Base-by-base conservation (phyloP, 2,888 invertebrate genomes). In the Vesta saturnalis region DNA sequence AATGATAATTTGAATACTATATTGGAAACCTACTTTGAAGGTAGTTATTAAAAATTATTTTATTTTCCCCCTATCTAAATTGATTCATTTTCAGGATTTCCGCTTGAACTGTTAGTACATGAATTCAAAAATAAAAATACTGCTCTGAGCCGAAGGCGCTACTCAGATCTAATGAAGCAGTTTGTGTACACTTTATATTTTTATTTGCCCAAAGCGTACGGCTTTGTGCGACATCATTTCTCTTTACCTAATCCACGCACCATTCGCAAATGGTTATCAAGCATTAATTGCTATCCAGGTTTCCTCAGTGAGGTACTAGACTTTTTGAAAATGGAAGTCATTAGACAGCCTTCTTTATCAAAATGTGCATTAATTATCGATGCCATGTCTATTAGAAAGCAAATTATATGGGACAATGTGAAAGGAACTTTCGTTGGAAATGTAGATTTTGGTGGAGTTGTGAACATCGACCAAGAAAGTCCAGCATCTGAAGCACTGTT, bases 171-270 rank as follows among this genome's bases (percentile, higher is more conserved):
- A 14, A 59, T 63, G 67, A 68, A 64, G 22, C 67, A 68, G 23
- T 64, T 68, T 60, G 54, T 54, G 2, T 60, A 64, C 3, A 67
- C 61, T 15, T 47, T 67, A 19, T 67, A 61, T 35, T 67, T 67
- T 61, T 64, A 68, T 47, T 68, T 59, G n/a, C 59, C 63, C 15
- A 68, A 68, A 55, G 63, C 67, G 10, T 68, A 64, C 16, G 19
- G 52, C 10, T 68, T 63, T 61, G n/a, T 64, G 10, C 16, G 60
- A 8, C 3, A 22, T 35, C 4, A 58, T 16, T 63, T 58, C 39
- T 15, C 49, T 6, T 21, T 60, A 23, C 60, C 60, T 15, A 60
- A 52, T 49, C 30, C 52, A 15, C 14, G 60, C 8, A 60, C 49
- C 8, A 15, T 60, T 12, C 1, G 60, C 18, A 47, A 23, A n/a